Base-by-base conservation (phyloP, 2,797 vertebrate genomes). In the Sus cebifrons region DNA sequence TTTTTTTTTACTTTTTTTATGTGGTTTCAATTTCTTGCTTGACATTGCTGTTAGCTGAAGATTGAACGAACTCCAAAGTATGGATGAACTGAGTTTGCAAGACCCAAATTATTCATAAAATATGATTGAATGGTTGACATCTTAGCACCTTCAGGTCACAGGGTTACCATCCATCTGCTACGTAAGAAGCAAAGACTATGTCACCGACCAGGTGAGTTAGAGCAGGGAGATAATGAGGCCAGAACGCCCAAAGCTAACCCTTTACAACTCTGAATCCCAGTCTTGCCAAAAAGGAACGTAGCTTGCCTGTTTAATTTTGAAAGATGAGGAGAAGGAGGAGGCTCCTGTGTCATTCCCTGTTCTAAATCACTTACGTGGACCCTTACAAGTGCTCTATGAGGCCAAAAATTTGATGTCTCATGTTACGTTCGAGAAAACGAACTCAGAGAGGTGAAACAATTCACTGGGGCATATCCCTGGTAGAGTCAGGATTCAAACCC, bases 21-120 rank as follows among this genome's bases (percentile, higher is more conserved):
- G 29, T 79, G 54, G 86, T 95, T 97, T 96, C 29, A 83, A 54
- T 94, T 89, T 82, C 21, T 86, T 78, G 29, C 18, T 56, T 90
- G 27, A 75, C 2, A 68, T 14, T 74, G 32, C 25, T 91, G 40
- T 73, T 94, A 75, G 36, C 0, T 67, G n/a, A 96, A 92, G 44
- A 79, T 17, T 54, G 27, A 85, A 92, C 75, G 27, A 15, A 58
- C 54, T 82, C 49, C 71, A 83, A 96, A 83, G 40, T 78, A 75
- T 27, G 11, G 52, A 91, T 64, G 29, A 96, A 85, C 32, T 58
- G 20, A 40, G 23, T 44, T 94, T 68, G 64, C 1, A 29, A 91
- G 25, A 88, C 5, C 8, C 74, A 94, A 94, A 68, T 93, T 78
- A 58, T n/a, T 86, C 64, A 86, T 64, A 52, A 89, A 94, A 78